phyloP scores from a whole-genome alignment of 2,888 invertebrate genomes.

The Ecliptopera silaceata region DNA sequence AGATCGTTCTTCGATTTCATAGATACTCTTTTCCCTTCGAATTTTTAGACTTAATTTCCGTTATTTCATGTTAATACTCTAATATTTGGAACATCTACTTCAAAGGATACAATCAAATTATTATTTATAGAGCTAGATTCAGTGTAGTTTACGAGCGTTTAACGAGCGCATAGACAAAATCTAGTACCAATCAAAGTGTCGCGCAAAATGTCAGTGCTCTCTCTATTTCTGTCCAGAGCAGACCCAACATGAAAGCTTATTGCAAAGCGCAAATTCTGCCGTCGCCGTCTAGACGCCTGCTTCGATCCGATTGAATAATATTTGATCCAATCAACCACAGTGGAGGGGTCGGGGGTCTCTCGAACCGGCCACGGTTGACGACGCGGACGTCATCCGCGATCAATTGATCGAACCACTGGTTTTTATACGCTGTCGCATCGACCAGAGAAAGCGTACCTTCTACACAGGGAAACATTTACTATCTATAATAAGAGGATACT shows the following conservation, averaged over 20 bases:
- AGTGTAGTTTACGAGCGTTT: constrained; percentile 52
- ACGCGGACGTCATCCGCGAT: constrained; percentile 49
- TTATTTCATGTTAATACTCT: constrained; percentile 13
- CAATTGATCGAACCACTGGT: constrained; percentile 61
- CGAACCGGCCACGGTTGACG: constrained; percentile 51
- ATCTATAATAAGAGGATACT: not conserved
- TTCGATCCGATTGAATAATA: constrained; percentile 77
- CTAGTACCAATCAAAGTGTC: constrained; percentile 66
- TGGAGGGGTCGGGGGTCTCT: constrained; percentile 73
- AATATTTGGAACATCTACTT: constrained; percentile 16
- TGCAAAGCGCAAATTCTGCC: constrained; percentile 75
- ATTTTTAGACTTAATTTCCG: constrained; percentile 10
- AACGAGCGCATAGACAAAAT: constrained; percentile 63
- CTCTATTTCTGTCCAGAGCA: constrained; percentile 73
- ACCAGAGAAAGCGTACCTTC: constrained; percentile 43
- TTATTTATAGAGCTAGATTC: constrained; percentile 24
- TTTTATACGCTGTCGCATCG: constrained; percentile 45
- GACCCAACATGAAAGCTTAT: constrained; percentile 76
- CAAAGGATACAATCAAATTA: constrained; percentile 26
- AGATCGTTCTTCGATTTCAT: too few species aligned
- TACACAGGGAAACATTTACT: constrained; percentile 22
- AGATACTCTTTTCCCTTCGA: too few species aligned
- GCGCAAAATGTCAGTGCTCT: constrained; percentile 76
- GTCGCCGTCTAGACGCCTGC: constrained; percentile 79
- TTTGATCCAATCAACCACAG: constrained; percentile 80